Conservation (phyloP, 2,888 invertebrate species). For the Ennomos erosarius region DNA sequence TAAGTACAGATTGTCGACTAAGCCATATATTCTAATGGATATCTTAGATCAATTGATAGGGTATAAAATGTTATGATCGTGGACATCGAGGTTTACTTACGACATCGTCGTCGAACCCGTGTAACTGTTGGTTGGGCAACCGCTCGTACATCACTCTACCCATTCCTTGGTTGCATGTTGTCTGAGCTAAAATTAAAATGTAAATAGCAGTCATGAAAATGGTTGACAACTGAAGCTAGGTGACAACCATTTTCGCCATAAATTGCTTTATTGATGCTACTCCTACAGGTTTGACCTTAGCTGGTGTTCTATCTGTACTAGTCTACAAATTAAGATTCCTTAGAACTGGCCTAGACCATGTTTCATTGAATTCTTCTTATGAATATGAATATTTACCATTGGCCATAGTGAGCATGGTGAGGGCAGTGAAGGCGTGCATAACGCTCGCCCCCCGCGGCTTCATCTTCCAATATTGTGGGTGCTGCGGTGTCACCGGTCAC, state of each 20-base stretch:
- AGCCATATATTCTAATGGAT: constrained; percentile 15
- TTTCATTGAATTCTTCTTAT: too few species aligned
- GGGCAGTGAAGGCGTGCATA: constrained; percentile 94
- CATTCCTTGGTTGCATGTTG: constrained; percentile 95
- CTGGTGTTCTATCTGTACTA: too few species aligned
- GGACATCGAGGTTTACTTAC: constrained; percentile 86
- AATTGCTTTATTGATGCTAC: too few species aligned
- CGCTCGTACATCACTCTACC: constrained; percentile 95
- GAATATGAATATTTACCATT: constrained; percentile 86
- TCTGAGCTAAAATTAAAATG: constrained; percentile 88
- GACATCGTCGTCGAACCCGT: constrained; percentile 95
- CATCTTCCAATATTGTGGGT: constrained; percentile 69
- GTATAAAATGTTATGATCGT: constrained; percentile 22
- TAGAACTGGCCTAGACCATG: too few species aligned
- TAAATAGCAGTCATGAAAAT: background rate
- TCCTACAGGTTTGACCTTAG: too few species aligned
- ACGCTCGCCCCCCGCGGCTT: constrained; percentile 86
- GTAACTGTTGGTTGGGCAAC: constrained; percentile 94
- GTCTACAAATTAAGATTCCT: too few species aligned
- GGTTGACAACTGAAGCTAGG: too few species aligned
- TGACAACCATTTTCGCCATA: too few species aligned
- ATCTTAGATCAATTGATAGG: too few species aligned
- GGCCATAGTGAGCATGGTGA: constrained; percentile 93
- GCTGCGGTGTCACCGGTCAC: constrained; percentile 60
- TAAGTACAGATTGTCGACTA: constrained; percentile 17